Conservation (phyloP, 2,113 vertebrate genomes). For the Oncorhynchus mykiss region DNA sequence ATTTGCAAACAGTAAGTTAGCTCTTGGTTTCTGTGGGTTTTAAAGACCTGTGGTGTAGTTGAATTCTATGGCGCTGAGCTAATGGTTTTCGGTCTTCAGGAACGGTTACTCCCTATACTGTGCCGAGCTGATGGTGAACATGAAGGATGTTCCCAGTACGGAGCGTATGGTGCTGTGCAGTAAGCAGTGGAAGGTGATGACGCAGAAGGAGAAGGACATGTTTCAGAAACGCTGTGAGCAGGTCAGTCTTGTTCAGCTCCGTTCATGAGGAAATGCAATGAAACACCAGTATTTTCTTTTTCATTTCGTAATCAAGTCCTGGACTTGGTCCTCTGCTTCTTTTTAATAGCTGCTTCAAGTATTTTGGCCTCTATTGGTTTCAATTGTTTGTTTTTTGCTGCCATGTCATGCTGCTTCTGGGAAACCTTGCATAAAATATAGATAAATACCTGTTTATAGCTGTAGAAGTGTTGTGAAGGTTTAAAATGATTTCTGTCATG, state of each 20-base stretch:
- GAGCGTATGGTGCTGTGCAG: slow-evolving; percentile 83
- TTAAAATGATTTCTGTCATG: too few species aligned
- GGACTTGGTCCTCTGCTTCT: too few species aligned
- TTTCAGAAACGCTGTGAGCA: slow-evolving; percentile 81
- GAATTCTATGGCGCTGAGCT: background rate
- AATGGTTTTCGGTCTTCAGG: slow-evolving; percentile 38
- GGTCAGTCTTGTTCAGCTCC: slow-evolving; percentile 47
- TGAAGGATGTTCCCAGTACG: slow-evolving; percentile 80
- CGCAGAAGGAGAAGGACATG: slow-evolving; percentile 80
- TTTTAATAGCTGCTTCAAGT: background rate
- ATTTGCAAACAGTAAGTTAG: background rate
- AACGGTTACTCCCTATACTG: slow-evolving; percentile 81
- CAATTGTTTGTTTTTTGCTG: background rate
- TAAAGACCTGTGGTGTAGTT: background rate
- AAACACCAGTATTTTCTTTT: background rate
- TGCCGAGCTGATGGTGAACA: slow-evolving; percentile 82
- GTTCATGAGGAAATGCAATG: too few species aligned
- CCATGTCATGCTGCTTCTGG: background rate
- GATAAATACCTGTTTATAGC: background rate
- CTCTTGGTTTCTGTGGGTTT: background rate
- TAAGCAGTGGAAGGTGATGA: slow-evolving; percentile 81
- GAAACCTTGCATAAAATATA: background rate
- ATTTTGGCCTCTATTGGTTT: background rate
- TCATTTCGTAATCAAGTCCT: background rate
- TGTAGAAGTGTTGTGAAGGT: too few species aligned